phyloP scores from a whole-genome alignment of 2,888 invertebrate genomes.

The Melolontha melolontha region DNA sequence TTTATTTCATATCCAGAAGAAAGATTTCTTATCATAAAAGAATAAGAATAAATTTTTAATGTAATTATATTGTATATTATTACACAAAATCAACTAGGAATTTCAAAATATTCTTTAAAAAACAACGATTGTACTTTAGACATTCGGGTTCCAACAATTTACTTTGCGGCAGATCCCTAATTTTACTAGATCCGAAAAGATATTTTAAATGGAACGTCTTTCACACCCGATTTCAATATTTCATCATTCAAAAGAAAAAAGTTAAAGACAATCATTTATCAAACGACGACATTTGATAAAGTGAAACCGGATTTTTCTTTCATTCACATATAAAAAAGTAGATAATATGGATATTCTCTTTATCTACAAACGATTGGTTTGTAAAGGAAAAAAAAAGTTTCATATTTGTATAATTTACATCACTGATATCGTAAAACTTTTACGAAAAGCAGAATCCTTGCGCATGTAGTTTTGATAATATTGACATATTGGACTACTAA shows the following conservation, averaged over 20 bases:
- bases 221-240: slow-evolving; percentile 14
- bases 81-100: no score
- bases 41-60: no score
- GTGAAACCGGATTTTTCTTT: slow-evolving; percentile 22
- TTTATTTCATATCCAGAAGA: no score
- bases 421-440: slow-evolving; percentile 1
- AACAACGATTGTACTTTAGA: no score
- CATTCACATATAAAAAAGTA: slow-evolving; percentile 15
- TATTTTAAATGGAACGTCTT: slow-evolving; percentile 2
- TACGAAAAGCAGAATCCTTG: slow-evolving; percentile 4
- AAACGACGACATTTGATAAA: slow-evolving; percentile 26
- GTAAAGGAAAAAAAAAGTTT: background rate
- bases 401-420: slow-evolving; percentile 1
- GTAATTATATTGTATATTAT: no score
- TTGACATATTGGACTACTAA: slow-evolving; percentile 22
- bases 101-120: no score
- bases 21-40: no score
- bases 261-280: slow-evolving; percentile 26
- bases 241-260: slow-evolving; percentile 23
- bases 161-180: no score
- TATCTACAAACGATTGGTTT: slow-evolving; percentile 18
- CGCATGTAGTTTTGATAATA: slow-evolving; percentile 4
- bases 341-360: slow-evolving; percentile 5
- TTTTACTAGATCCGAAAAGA: background rate
- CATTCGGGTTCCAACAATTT: no score